Evolutionary conservation across 2,888 invertebrate species (phyloP), one percentile per base, ranked within the genome.

Genomic region (Gryllus longicercus): DNA sequence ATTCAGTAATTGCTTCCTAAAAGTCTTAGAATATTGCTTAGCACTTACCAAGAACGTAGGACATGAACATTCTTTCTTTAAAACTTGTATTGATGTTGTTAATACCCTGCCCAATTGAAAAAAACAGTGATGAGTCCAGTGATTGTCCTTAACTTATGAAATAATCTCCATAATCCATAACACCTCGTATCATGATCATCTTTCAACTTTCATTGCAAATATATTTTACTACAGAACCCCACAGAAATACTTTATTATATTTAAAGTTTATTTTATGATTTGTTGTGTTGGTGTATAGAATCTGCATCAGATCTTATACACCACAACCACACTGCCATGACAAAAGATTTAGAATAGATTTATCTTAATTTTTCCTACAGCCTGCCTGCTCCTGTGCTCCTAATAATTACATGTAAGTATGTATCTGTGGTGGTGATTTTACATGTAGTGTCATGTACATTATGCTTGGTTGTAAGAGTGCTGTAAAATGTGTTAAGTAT

Each of bases 1-100:
- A 63, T 63, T 63, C 63, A 63, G 63, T 63, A 63, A 63, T 63
- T 63, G 63, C 63, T 63, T 63, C 63, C 63, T 63, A 63, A 63
- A 38, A 63, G 63, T 63, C 63, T 63, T 63, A 63, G 63, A 63
- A 63, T 63, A 63, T 38, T 38, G 38, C 63, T 63, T 63, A 63
- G 63, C 38, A 63, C n/a, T 63, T 63, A 63, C n/a, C 63, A 63
- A 63, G 63, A 63, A n/a, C 14, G 63, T 63, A 63, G 63, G 63
- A 63, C 14, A 63, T 63, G 63, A 63, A 63, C 63, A 63, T 63
- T 63, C n/a, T 63, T 63, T 63, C 63, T 63, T 63, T 63, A 63
- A 63, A 63, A 63, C n/a, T 18, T 63, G 63, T 63, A 63, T 63
- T n/a, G 63, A 63, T 63, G 63, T 63, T 63, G 63, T 63, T 63